Conservation (phyloP, 2,797 vertebrate species). For the Karalla daura region DNA sequence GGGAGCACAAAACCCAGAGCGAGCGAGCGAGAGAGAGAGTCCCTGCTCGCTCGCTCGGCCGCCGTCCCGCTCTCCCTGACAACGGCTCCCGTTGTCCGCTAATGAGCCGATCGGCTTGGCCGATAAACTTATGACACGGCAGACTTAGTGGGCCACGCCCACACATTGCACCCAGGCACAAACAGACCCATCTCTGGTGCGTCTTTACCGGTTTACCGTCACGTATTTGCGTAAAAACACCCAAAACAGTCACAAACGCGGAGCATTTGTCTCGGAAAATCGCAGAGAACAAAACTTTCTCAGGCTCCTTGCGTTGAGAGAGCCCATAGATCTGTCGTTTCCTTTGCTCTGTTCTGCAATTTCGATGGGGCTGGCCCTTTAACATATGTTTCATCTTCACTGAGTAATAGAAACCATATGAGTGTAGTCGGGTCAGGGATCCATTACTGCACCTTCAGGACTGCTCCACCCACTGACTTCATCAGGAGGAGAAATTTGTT, state of each 20-base stretch:
- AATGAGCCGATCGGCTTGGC: constrained; percentile 46
- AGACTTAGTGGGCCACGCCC: constrained; percentile 14
- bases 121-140: constrained; percentile 37
- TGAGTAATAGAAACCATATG: constrained; percentile 48
- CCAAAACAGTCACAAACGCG: no score
- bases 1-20: constrained; percentile 64
- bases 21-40: constrained; percentile 59
- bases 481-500: neutral
- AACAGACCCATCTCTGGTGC: neutral
- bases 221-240: neutral
- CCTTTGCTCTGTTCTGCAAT: neutral
- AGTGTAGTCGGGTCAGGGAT: constrained; percentile 26
- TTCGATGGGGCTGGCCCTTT: neutral
- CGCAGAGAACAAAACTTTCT: no score
- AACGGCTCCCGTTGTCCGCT: constrained; percentile 54
- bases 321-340: accelerated
- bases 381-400: constrained; percentile 16
- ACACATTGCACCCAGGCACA: neutral
- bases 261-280: no score
- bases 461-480: constrained; percentile 63
- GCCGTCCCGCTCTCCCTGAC: constrained; percentile 33
- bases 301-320: no score
- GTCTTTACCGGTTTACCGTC: neutral
- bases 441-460: constrained; percentile 50
- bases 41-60: constrained; percentile 26